These are phyloP conservation scores for Apamea crenata DNA, from an alignment of 2,888 invertebrate species.

Conservation along the genomic window DNA sequence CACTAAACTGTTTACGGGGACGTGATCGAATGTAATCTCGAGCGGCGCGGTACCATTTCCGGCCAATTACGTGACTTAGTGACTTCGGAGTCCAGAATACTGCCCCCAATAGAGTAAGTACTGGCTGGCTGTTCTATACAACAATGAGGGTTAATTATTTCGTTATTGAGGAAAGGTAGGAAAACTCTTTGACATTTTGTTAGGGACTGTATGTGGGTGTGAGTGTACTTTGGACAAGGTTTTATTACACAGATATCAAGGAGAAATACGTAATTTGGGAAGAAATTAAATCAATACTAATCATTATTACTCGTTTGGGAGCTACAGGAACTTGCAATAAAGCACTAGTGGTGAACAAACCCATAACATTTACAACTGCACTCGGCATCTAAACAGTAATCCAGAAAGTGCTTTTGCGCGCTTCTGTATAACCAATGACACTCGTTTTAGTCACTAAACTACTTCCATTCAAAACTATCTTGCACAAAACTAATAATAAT, in stretches of 20 bases:
- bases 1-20: conserved; percentile 83
- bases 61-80: conserved; percentile 84
- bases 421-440: conserved; percentile 1
- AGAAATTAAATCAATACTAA: background rate
- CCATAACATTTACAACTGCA: conserved; percentile 4
- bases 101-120: conserved; percentile 66
- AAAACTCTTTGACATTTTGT: conserved; percentile 53
- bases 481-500: conserved; percentile 46
- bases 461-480: conserved; percentile 34
- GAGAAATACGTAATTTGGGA: background rate
- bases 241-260: background rate
- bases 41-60: conserved; percentile 82
- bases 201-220: conserved; percentile 5
- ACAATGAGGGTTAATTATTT: conserved; percentile 74
- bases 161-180: conserved; percentile 66
- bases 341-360: conserved; percentile 1
- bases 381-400: background rate
- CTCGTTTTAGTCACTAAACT: conserved; percentile 22
- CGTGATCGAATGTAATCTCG: conserved; percentile 84
- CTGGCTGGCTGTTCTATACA: conserved; percentile 56
- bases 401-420: background rate
- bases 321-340: background rate
- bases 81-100: conserved; percentile 75
- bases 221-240: conserved; percentile 6
- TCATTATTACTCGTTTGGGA: background rate